A percentile compares a stretch with the other conserved stretches of the same genome.
These are phyloP conservation scores for Aporrectodea caliginosa DNA, from an alignment of 1,140 invertebrate genomes.

Conservation along the genomic window DNA sequence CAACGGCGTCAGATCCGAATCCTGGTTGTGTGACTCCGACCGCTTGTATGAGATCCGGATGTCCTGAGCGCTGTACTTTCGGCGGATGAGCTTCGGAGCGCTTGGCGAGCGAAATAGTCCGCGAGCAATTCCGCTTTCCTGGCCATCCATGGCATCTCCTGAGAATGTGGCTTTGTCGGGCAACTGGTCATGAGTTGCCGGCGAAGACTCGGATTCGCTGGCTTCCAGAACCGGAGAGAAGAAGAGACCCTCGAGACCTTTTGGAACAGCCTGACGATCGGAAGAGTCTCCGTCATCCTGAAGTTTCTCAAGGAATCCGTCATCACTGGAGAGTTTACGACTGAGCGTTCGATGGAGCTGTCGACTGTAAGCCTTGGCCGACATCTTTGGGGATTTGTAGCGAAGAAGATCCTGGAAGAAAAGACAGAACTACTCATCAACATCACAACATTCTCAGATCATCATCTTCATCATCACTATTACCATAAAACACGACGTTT, in stretches of 20 bases:
- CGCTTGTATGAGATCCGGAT: not conserved
- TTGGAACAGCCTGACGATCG: not conserved
- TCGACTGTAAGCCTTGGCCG: slow-evolving; percentile 3
- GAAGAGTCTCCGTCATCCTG: not conserved
- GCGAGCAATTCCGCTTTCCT: too few species aligned
- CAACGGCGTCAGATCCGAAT: not conserved
- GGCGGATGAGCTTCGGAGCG: not conserved
- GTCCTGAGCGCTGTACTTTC: too few species aligned
- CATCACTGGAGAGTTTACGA: not conserved
- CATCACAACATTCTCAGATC: too few species aligned
- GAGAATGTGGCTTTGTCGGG: too few species aligned
- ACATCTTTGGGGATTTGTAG: not conserved
- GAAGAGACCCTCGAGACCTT: slow-evolving; percentile 13
- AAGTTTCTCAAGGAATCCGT: slow-evolving; percentile 9
- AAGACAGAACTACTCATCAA: too few species aligned
- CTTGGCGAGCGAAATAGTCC: not conserved
- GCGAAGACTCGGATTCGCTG: not conserved
- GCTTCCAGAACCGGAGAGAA: slow-evolving; percentile 14
- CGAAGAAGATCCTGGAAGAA: not conserved
- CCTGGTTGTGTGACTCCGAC: not conserved
- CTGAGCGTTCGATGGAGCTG: not conserved
- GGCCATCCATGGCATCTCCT: too few species aligned
- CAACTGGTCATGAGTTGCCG: not conserved
- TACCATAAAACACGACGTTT: too few species aligned
- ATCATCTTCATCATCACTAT: too few species aligned